phyloP scores from a whole-genome alignment of 2,888 invertebrate genomes.

The Troglohyphantes excavatus region DNA sequence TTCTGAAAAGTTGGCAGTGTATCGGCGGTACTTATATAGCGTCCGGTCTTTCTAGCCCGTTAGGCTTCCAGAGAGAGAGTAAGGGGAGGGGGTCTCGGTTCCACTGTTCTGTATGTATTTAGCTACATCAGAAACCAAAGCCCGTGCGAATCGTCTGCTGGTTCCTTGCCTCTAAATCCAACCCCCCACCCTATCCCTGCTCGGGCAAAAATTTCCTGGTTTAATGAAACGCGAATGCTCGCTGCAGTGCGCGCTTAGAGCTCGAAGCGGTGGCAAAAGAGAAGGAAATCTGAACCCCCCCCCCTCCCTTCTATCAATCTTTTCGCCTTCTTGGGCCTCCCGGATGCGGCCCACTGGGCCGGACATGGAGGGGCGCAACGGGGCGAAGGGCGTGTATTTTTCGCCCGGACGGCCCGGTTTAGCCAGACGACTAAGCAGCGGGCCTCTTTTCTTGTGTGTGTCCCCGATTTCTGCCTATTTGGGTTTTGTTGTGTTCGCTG shows the following conservation, averaged over 20 bases:
- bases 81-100: slow-evolving; percentile 25
- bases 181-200: slow-evolving; percentile 30
- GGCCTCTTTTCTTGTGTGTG: slow-evolving; percentile 69
- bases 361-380: slow-evolving; percentile 64
- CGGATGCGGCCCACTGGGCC: slow-evolving; percentile 75
- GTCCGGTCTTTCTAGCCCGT: slow-evolving; percentile 78
- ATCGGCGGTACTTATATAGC: slow-evolving; percentile 76
- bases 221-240: slow-evolving; percentile 79
- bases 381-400: slow-evolving; percentile 77
- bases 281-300: slow-evolving; percentile 63
- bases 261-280: slow-evolving; percentile 55
- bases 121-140: slow-evolving; percentile 79
- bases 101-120: slow-evolving; percentile 78
- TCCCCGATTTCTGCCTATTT: slow-evolving; percentile 77
- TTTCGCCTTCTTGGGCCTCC: slow-evolving; percentile 78
- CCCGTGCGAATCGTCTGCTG: slow-evolving; percentile 78
- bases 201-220: slow-evolving; percentile 79
- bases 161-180: slow-evolving; percentile 63
- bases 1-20: slow-evolving; percentile 76
- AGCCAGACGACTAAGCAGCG: slow-evolving; percentile 73
- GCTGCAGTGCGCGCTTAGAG: slow-evolving; percentile 77
- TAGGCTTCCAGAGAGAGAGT: slow-evolving; percentile 54
- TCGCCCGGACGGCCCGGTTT: slow-evolving; percentile 77
- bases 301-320: slow-evolving; percentile 74
- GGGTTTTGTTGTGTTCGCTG: slow-evolving; percentile 69